Evolutionary conservation across 2,888 invertebrate genomes (phyloP), one percentile per base, ranked within the genome.

Genomic region (Orthosia gothica): DNA sequence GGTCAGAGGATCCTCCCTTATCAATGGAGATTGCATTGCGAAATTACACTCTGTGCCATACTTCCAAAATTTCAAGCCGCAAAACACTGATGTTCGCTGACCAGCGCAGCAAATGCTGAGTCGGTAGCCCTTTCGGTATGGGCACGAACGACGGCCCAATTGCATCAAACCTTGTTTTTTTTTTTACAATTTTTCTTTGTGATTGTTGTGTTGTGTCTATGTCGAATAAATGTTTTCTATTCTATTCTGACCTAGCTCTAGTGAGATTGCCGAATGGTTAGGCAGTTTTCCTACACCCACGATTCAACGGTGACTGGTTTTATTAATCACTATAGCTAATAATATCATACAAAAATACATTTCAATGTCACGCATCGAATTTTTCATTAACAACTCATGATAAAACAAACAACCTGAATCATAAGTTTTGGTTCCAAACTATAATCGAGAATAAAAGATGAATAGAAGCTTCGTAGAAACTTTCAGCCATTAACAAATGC

Each of bases 321-420:
- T 68, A 82, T 70, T 74, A 70, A 74, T 82, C 67, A 67, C 71
- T 68, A 71, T 50, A 26, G 61, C 82, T 81, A 69, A 69, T 65
- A 77, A 82, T 82, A 82, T 68, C 64, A 32, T 49, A 47, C 55
- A 52, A 81, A 81, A 79, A 74, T 81, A 83, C 54, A 65, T 71
- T 70, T 67, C 74, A 74, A 79, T 82, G 74, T 59, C 80, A 70
- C 55, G 58, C 70, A 70, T 59, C 26, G 59, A 69, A 82, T 79
- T 61, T 79, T 75, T 67, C 69, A 80, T 66, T 64, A 80, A 72
- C 71, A 61, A 57, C 54, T 83, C 80, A 64, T 57, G 55, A 72
- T 70, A 67, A 54, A 63, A 61, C 47, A 13, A 54, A 58, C 47
- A 50, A 70, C 61, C 54, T 79, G 80, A 83, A 57, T 79, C 83